Percentiles rank a stretch among this genome's conserved stretches.
Evolutionary conservation across 2,888 invertebrate genomes (phyloP).

Genomic region (Chrysolina oricalcia): DNA sequence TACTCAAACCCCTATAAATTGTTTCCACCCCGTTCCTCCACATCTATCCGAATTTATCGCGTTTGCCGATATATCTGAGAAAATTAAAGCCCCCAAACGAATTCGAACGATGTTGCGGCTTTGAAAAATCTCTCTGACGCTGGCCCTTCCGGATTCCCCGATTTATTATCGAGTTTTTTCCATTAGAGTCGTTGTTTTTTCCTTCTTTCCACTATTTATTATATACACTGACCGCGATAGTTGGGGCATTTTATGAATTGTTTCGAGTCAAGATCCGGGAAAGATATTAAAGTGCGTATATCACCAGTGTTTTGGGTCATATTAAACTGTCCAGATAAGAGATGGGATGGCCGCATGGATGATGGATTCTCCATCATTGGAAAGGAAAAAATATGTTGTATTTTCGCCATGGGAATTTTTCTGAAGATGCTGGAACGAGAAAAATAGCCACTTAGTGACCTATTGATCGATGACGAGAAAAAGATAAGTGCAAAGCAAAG

Average conservation of each 20-base stretch:
- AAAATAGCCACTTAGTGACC: not conserved
- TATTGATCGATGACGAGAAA: not conserved
- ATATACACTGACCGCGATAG: not conserved
- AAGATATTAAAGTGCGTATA: slow-evolving; percentile 37
- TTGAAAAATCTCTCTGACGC: slow-evolving; percentile 16
- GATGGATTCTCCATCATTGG: slow-evolving; percentile 4
- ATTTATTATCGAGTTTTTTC: slow-evolving; percentile 34
- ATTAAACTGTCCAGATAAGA: slow-evolving; percentile 32
- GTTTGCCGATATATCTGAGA: slow-evolving; percentile 17
- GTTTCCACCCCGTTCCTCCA: not conserved
- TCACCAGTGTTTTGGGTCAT: slow-evolving; percentile 30
- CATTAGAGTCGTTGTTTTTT: slow-evolving; percentile 32
- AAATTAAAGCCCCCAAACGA: slow-evolving; percentile 22
- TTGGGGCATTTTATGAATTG: slow-evolving; percentile 12
- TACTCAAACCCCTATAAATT: slow-evolving; percentile 8
- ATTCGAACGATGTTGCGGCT: slow-evolving; percentile 20
- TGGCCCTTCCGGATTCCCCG: slow-evolving; percentile 17
- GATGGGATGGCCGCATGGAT: slow-evolving; percentile 6
- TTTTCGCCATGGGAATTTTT: not conserved
- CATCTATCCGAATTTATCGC: slow-evolving; percentile 12
- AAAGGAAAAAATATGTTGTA: not conserved
- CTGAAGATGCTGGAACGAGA: not conserved
- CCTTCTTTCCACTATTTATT: slow-evolving; percentile 28
- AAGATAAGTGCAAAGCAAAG: too few species aligned
- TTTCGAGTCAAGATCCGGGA: slow-evolving; percentile 23